phyloP scores from a whole-genome alignment of 1,140 invertebrate species.

The Lanistes nyassanus region DNA sequence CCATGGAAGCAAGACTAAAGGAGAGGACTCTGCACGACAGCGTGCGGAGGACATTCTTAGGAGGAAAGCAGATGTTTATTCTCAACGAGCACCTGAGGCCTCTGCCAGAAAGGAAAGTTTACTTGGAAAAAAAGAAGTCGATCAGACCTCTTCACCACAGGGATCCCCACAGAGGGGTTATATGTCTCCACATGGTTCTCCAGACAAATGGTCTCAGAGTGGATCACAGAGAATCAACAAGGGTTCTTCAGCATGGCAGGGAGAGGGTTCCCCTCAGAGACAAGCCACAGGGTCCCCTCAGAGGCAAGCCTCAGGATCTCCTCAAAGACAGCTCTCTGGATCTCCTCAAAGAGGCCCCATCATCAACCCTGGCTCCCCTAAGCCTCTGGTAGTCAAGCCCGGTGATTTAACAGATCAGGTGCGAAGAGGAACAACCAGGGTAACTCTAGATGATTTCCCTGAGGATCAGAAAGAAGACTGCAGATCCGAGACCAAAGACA shows the following conservation, averaged over 20 bases:
- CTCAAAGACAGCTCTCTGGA: not conserved
- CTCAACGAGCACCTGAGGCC: not conserved
- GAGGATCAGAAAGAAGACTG: not conserved
- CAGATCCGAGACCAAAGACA: not conserved
- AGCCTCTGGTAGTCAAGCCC: not conserved
- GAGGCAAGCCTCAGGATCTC: not conserved
- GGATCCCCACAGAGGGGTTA: not conserved
- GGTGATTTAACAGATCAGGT: not conserved
- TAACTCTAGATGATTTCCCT: constrained; percentile 10
- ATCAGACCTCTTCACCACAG: not conserved
- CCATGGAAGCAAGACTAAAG: constrained; percentile 5
- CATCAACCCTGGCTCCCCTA: constrained; percentile 19
- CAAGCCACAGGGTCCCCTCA: not conserved
- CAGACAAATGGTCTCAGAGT: constrained; percentile 2
- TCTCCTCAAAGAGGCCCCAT: constrained; percentile 8
- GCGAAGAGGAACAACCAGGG: not conserved
- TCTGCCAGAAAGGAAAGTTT: not conserved
- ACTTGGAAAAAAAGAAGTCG: not conserved
- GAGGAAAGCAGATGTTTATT: not conserved
- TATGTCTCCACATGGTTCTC: not conserved
- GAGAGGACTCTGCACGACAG: constrained; percentile 1
- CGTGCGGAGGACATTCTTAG: constrained; percentile 20
- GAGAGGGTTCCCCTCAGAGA: not conserved
- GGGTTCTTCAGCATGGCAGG: not conserved
- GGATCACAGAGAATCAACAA: not conserved